A percentile compares a stretch with the other conserved stretches of the same genome.
phyloP scores from a whole-genome alignment of 2,797 vertebrate genomes.

The Pangasius mekongensis region DNA sequence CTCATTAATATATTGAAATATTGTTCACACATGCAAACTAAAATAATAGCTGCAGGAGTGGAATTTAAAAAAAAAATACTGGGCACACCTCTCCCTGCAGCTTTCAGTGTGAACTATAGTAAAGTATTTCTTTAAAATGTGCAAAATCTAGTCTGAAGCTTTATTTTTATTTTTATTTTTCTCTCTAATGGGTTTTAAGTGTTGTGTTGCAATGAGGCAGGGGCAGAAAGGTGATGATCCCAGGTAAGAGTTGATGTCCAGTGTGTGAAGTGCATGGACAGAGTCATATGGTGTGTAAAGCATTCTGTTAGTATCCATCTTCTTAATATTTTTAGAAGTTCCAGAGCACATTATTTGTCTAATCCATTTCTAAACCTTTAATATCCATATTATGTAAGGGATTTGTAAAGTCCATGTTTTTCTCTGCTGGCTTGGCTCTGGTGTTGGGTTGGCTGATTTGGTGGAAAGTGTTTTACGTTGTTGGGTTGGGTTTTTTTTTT shows the following conservation, averaged over 20 bases:
- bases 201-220: neutral
- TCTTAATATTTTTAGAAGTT: neutral
- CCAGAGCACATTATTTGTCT: neutral
- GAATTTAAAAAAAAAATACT: neutral
- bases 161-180: neutral
- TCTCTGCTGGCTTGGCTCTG: slow-evolving; percentile 30
- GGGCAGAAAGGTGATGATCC: neutral
- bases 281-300: neutral
- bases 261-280: slow-evolving; percentile 23
- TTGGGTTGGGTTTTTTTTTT: slow-evolving; percentile 25
- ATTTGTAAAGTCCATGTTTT: slow-evolving; percentile 54
- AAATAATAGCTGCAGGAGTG: neutral
- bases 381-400: neutral
- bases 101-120: neutral
- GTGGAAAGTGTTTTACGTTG: slow-evolving; percentile 42
- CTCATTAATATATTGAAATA: neutral
- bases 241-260: slow-evolving; percentile 6
- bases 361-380: neutral
- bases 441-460: slow-evolving; percentile 41
- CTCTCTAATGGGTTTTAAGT: neutral
- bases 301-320: neutral
- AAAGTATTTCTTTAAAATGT: neutral
- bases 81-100: too few relatives aligned
- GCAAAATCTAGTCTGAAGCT: neutral
- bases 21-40: neutral